A percentile compares a stretch with the other conserved stretches of the same genome.
Conservation (phyloP, 1,140 invertebrate genomes). For the Bombus difficillimus region DNA sequence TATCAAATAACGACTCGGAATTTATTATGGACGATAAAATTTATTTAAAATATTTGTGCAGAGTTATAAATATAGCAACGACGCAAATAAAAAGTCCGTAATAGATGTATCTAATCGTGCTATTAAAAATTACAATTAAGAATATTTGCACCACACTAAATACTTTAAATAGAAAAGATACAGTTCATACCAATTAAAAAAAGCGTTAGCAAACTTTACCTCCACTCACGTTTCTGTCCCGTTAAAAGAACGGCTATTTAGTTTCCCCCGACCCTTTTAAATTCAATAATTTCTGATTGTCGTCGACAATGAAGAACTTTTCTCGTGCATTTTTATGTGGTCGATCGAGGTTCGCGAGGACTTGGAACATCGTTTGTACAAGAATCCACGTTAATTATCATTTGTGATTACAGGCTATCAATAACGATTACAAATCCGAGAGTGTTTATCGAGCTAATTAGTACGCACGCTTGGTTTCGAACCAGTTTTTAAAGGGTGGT, state of each 20-base stretch:
- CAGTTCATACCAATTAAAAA: not conserved
- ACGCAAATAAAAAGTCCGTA: no score
- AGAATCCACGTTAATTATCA: not conserved
- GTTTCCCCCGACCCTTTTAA: not conserved
- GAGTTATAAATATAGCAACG: no score
- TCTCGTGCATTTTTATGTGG: not conserved
- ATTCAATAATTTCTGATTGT: not conserved
- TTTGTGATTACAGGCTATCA: not conserved
- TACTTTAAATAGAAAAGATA: not conserved
- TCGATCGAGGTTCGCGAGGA: not conserved
- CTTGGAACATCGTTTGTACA: not conserved
- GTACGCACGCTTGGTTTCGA: not conserved
- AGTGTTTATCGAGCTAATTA: conserved; percentile 23
- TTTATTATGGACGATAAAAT: no score
- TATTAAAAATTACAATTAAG: no score
- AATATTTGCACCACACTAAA: not conserved
- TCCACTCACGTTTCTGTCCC: not conserved
- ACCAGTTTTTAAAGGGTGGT: not conserved
- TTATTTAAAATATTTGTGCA: no score
- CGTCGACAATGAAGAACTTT: not conserved
- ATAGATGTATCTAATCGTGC: no score
- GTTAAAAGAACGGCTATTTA: not conserved
- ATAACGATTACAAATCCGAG: conserved; percentile 7
- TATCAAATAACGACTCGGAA: no score
- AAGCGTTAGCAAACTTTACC: not conserved